Evolutionary conservation across 2,888 invertebrate genomes (phyloP).

Genomic region (Cylindroiulus punctatus): DNA sequence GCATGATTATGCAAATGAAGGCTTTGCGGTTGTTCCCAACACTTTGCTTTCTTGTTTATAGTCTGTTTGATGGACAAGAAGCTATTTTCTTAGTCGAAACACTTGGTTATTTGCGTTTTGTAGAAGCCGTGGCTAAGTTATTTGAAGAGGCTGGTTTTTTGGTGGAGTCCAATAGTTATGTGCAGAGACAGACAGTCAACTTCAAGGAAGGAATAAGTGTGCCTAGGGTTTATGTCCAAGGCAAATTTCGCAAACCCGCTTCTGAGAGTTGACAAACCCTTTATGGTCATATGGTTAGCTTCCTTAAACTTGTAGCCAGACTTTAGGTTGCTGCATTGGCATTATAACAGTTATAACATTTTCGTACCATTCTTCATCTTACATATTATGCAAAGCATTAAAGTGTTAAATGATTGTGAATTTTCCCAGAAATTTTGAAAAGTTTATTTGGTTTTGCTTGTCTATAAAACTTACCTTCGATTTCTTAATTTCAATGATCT

Average conservation of each 20-base stretch:
- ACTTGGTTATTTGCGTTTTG: constrained; percentile 45
- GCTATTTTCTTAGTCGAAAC: not conserved
- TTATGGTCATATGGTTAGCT: no score
- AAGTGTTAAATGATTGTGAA: no score
- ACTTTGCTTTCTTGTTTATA: not conserved
- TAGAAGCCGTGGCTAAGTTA: constrained; percentile 73
- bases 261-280: not conserved
- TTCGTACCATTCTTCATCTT: no score
- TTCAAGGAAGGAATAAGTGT: constrained; percentile 91
- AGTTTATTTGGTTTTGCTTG: no score
- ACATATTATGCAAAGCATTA: no score
- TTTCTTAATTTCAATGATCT: no score
- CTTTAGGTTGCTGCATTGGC: no score
- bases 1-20: not conserved
- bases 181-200: constrained; percentile 90
- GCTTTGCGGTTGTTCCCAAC: no score
- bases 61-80: not conserved
- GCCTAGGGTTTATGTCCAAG: constrained; percentile 92
- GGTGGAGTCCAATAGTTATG: constrained; percentile 76
- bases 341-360: no score
- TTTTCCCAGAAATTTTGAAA: no score
- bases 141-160: constrained; percentile 78
- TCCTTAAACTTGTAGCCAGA: no score
- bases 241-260: constrained; percentile 72
- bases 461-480: no score